These are phyloP conservation scores for Maccullochella peelii DNA, from an alignment of 2,113 vertebrate genomes.

Conservation along the genomic window DNA sequence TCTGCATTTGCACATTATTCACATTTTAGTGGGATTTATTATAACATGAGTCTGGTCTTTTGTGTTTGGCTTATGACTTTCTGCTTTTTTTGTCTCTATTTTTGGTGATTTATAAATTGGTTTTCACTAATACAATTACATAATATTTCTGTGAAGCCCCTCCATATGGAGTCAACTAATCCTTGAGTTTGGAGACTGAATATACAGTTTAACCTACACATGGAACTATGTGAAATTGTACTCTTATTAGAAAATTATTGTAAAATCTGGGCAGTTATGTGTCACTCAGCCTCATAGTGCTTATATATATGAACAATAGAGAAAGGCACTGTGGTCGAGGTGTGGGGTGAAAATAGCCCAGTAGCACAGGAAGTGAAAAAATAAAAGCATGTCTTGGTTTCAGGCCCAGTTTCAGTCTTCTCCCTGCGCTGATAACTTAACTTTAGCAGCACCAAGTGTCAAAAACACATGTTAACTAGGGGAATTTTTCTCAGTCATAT, in stretches of 20 bases:
- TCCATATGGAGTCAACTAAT: background rate
- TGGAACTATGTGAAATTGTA: background rate
- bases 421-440: background rate
- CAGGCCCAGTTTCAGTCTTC: conserved; percentile 15
- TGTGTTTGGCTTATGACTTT: background rate
- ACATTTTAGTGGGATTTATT: background rate
- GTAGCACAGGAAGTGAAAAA: conserved; percentile 59
- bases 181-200: background rate
- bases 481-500: conserved; percentile 52
- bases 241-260: background rate
- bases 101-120: background rate
- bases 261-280: background rate
- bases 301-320: background rate
- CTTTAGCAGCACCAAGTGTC: conserved; percentile 29
- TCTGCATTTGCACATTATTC: background rate
- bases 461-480: conserved; percentile 22
- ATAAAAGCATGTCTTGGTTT: conserved; percentile 50
- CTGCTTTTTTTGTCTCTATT: background rate
- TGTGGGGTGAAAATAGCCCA: conserved; percentile 33
- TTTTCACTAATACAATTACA: background rate
- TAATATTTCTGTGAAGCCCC: background rate
- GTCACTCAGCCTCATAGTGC: background rate
- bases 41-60: background rate
- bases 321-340: conserved; percentile 3
- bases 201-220: background rate